Evolutionary conservation across 2,113 vertebrate species (phyloP).

Genomic region (Hassar affinis): DNA sequence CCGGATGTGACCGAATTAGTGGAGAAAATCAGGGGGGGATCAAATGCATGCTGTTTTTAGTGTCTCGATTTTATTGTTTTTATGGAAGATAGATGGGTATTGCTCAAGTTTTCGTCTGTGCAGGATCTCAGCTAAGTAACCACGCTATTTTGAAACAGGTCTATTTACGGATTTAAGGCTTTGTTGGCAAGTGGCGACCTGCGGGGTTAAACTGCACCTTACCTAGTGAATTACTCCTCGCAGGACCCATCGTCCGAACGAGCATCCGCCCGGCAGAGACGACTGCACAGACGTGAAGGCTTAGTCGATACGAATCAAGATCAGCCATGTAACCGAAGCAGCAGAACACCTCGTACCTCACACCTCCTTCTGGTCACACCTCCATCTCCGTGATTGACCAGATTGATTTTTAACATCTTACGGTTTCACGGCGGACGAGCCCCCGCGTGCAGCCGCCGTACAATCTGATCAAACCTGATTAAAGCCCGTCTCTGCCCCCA

Average conservation of each 20-base stretch:
- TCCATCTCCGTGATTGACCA: constrained; percentile 14
- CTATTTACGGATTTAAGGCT: constrained; percentile 22
- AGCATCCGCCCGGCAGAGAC: background rate
- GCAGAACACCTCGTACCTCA: background rate
- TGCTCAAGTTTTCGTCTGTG: background rate
- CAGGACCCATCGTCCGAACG: background rate
- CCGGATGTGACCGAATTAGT: no score
- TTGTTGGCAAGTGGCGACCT: constrained; percentile 24
- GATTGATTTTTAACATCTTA: constrained; percentile 43
- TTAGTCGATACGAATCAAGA: background rate
- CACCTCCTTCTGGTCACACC: background rate
- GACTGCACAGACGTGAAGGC: background rate
- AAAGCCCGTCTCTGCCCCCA: constrained; percentile 24
- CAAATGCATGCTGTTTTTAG: no score
- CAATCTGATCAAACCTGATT: constrained; percentile 35
- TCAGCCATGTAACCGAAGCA: background rate
- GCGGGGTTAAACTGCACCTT: background rate
- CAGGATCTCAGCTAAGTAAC: background rate
- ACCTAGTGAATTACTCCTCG: constrained; percentile 12
- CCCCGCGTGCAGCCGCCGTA: background rate
- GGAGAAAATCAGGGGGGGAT: no score
- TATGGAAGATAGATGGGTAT: background rate
- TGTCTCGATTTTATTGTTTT: no score
- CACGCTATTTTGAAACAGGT: constrained; percentile 18
- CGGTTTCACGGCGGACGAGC: constrained; percentile 32